Percentiles rank a stretch among this genome's conserved stretches.
These are phyloP conservation scores for Garra rufa DNA, from an alignment of 2,113 vertebrate species.

Conservation along the genomic window DNA sequence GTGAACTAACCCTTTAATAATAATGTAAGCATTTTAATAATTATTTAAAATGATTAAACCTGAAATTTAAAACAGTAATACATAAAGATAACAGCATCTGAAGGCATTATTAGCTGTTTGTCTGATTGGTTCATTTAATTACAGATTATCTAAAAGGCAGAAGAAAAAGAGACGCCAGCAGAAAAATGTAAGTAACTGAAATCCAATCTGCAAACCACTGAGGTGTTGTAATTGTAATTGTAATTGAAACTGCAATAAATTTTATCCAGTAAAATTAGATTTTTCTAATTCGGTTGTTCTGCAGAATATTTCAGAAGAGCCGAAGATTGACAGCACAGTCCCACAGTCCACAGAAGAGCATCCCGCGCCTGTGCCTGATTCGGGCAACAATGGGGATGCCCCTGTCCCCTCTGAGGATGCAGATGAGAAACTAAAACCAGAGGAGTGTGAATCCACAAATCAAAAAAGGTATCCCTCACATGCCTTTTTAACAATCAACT, in stretches of 20 bases:
- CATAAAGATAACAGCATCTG: background rate
- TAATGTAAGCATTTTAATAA: too few relatives aligned
- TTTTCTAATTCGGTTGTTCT: background rate
- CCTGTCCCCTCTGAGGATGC: constrained; percentile 50
- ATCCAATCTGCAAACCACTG: background rate
- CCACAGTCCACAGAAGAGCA: constrained; percentile 31
- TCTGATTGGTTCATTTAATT: background rate
- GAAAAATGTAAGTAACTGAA: constrained; percentile 68
- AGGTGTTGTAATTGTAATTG: too few relatives aligned
- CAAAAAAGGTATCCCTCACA: constrained; percentile 68
- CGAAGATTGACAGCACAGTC: constrained; percentile 13
- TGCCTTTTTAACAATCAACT: background rate
- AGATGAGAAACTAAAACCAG: constrained; percentile 49
- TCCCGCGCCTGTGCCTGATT: background rate
- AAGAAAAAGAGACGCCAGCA: constrained; percentile 87
- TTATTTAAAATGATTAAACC: too few relatives aligned
- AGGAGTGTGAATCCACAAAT: constrained; percentile 55
- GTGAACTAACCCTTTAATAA: too few relatives aligned
- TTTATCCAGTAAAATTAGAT: background rate
- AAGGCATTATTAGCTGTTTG: background rate
- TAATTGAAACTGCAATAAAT: too few relatives aligned
- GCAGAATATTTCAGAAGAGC: constrained; percentile 56
- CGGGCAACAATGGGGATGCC: constrained; percentile 47
- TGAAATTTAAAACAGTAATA: too few relatives aligned
- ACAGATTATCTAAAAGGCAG: constrained; percentile 91